Evolutionary conservation across 2,888 invertebrate species (phyloP), one percentile per base, ranked within the genome.

Genomic region (Keiferia lycopersicella): DNA sequence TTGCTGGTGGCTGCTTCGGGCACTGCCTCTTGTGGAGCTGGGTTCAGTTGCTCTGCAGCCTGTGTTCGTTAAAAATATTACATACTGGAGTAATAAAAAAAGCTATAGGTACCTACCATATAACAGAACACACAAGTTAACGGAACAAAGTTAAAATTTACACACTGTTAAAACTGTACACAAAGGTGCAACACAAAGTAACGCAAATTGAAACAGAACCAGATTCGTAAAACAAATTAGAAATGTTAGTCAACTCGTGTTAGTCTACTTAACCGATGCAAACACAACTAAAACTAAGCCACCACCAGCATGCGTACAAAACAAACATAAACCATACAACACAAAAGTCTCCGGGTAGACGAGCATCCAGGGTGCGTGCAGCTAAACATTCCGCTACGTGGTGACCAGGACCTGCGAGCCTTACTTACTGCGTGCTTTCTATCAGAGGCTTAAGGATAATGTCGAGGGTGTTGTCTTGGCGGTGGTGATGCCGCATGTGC

Each of bases 371-470:
- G 80, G 71, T 80, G 80, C 89, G 89, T 88, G 89, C 89, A 86
- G 86, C 87, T 84, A 82, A 72, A 70, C 88, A 89, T 88, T 86
- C 87, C 82, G 81, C 84, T 88, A 89, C 79, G 72, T 77, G 82
- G 77, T 81, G 84, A 22, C 51, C 77, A 73, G 65, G 72, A 73
- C 73, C 72, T 75, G 77, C 76, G 79, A 73, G 34, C 74, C 82
- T 86, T 91, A 92, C 92, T 92, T 91, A 92, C 92, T 92, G 92
- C 84, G 92, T 92, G 90, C 92, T 92, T 86, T 92, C 92, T 86
- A 92, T 91, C 81, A 92, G 91, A 81, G 92, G 92, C 82, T 92
- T 92, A 79, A 92, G 84, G 73, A 92, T 92, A 87, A 92, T 90
- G 88, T 92, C 91, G 88, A 92, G 92, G 66, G 92, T 92, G 91